phyloP scores from a whole-genome alignment of 2,888 invertebrate species.

The Drosophila differens region DNA sequence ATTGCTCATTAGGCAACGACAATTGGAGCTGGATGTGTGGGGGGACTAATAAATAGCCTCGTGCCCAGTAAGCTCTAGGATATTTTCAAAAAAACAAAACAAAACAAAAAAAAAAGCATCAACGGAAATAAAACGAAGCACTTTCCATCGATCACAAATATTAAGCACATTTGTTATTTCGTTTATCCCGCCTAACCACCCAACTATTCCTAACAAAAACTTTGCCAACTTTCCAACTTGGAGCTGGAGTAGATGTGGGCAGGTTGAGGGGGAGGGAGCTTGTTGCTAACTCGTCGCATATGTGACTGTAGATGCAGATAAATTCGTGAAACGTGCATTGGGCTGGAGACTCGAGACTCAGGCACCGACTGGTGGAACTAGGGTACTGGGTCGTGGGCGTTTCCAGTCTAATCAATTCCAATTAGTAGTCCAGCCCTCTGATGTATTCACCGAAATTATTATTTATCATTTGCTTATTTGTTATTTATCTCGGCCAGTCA shows the following conservation, averaged over 20 bases:
- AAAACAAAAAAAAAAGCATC: conserved; percentile 11
- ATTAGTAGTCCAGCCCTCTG: conserved; percentile 84
- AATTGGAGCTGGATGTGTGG: not conserved
- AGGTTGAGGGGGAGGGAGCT: not conserved
- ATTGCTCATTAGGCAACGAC: conserved; percentile 58
- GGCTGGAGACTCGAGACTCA: conserved; percentile 15
- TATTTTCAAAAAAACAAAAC: conserved; percentile 27
- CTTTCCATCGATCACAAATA: conserved; percentile 83
- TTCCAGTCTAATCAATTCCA: conserved; percentile 85
- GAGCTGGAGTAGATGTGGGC: not conserved
- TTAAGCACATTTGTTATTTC: conserved; percentile 82
- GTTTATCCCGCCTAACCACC: conserved; percentile 24
- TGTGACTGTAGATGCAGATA: conserved; percentile 82
- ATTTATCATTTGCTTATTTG: conserved; percentile 85
- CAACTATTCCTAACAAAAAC: conserved; percentile 46
- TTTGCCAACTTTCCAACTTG: conserved; percentile 50
- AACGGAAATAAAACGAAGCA: conserved; percentile 74
- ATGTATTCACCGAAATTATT: conserved; percentile 85
- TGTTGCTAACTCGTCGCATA: conserved; percentile 66
- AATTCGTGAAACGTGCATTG: conserved; percentile 82
- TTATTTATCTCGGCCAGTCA: conserved; percentile 68
- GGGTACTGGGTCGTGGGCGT: conserved; percentile 24
- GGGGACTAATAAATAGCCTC: conserved; percentile 59
- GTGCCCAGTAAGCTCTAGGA: conserved; percentile 40
- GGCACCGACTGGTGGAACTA: conserved; percentile 1